Evolutionary conservation across 2,113 vertebrate species (phyloP).

Genomic region (Macaca fascicularis): DNA sequence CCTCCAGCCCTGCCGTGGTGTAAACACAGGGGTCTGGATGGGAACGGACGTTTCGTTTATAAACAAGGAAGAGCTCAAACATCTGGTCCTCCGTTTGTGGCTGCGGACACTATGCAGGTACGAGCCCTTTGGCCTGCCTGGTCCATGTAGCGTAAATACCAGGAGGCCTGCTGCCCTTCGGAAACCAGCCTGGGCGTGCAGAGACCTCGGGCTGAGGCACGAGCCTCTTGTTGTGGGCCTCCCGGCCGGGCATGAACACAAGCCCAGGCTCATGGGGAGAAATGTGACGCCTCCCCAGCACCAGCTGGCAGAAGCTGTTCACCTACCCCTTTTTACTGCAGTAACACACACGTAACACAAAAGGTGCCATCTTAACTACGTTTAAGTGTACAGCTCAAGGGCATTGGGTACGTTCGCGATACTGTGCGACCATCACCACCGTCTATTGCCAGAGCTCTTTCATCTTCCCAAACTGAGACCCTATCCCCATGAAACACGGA

Average conservation of each 20-base stretch:
- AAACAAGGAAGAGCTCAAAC: conserved; percentile 72
- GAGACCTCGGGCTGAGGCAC: background rate
- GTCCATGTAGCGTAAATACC: background rate
- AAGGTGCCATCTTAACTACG: background rate
- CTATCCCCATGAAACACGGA: background rate
- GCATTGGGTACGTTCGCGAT: background rate
- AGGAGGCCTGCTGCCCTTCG: background rate
- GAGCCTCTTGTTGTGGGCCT: background rate
- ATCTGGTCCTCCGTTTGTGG: conserved; percentile 56
- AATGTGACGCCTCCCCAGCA: accelerated
- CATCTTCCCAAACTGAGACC: background rate
- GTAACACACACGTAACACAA: background rate
- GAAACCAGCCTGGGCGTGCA: background rate
- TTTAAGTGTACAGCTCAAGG: background rate
- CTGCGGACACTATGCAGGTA: conserved; percentile 65
- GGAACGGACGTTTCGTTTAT: conserved; percentile 67
- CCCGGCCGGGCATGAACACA: background rate
- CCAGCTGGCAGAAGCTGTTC: accelerated
- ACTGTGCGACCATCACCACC: background rate
- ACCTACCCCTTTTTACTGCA: background rate
- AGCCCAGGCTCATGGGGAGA: background rate
- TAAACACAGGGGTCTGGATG: conserved; percentile 61
- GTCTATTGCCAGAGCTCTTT: background rate
- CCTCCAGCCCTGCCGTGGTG: background rate
- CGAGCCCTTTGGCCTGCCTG: background rate